Evolutionary conservation across 1,140 invertebrate genomes (phyloP).

Genomic region (Musca vetustissima): DNA sequence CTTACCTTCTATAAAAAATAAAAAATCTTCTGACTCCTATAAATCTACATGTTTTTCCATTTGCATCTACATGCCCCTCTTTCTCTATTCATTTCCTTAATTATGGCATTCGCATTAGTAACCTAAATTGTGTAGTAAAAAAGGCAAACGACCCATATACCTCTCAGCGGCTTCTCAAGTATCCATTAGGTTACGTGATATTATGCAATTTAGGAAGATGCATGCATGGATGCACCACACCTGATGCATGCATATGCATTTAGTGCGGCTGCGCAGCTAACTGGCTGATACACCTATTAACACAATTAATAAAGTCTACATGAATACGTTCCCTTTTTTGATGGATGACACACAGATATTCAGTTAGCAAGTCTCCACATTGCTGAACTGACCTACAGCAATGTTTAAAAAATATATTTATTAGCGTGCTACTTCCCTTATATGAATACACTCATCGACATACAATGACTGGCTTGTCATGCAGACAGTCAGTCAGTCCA

Average conservation of each 20-base stretch:
- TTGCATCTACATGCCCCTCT: too few species aligned
- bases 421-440: neutral
- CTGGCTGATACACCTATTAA: slow-evolving; percentile 11
- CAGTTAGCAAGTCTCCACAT: neutral
- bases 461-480: neutral
- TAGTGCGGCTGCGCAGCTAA: neutral
- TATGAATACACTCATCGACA: neutral
- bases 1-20: too few species aligned
- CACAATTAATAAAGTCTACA: slow-evolving; percentile 3
- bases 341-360: too few species aligned
- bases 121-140: too few species aligned
- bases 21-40: too few species aligned
- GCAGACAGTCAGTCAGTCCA: neutral
- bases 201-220: slow-evolving; percentile 14
- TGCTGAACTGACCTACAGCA: slow-evolving; percentile 17
- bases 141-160: too few species aligned
- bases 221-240: neutral
- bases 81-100: too few species aligned
- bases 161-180: too few species aligned
- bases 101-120: too few species aligned
- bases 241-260: neutral
- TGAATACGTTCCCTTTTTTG: neutral
- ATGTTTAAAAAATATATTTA: neutral
- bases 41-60: too few species aligned
- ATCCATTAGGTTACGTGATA: neutral